phyloP scores from a whole-genome alignment of 2,113 vertebrate species.

The Hippolais icterina region DNA sequence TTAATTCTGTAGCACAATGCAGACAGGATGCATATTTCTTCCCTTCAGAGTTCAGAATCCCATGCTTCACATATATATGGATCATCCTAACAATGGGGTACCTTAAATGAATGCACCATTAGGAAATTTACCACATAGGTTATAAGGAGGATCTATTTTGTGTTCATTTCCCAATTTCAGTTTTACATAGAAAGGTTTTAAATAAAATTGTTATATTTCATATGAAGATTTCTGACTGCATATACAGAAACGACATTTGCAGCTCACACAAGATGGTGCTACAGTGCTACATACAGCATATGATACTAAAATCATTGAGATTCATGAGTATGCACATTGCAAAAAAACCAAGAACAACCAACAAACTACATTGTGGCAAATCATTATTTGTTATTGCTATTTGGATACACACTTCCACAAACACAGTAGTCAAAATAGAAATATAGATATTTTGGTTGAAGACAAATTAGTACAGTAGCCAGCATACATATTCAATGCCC shows the following conservation, averaged over 20 bases:
- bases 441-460: not conserved
- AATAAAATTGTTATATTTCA: not conserved
- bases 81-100: not conserved
- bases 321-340: not conserved
- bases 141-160: not conserved
- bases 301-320: not conserved
- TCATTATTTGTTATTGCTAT: not conserved
- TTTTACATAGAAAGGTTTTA: not conserved
- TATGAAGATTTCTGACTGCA: not conserved
- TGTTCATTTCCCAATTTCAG: not conserved
- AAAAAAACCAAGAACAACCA: not conserved
- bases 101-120: not conserved
- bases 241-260: not conserved
- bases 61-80: not conserved
- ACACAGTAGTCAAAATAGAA: not conserved
- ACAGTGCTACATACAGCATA: constrained; percentile 1
- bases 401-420: not conserved
- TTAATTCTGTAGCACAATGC: not conserved
- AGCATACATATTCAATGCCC: not conserved
- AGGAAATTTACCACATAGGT: not conserved
- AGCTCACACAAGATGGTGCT: constrained; percentile 71
- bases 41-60: not conserved
- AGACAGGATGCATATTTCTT: not conserved
- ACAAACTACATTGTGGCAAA: not conserved
- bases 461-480: not conserved